Base-by-base conservation (phyloP, 2,888 invertebrate species). In the Hydriomena furcata region DNA sequence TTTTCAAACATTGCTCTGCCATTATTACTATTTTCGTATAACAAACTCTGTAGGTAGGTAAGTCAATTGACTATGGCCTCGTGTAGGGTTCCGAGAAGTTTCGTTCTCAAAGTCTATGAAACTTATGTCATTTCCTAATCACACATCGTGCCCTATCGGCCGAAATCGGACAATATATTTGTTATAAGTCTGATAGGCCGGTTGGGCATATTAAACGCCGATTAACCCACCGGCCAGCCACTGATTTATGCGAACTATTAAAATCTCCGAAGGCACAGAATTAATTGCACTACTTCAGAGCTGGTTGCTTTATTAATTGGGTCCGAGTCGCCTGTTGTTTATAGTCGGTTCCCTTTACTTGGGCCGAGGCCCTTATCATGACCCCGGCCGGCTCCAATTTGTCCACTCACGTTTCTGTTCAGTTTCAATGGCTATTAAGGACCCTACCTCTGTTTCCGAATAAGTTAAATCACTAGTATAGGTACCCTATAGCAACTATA, bases 221-320 rank as follows among this genome's bases (percentile, higher is more conserved):
- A 88, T 89, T 89, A 88, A 82, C 87, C 89, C 86, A 85, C 86
- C 84, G 88, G 83, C 79, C 76, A 71, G 68, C 66, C 70, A 69
- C 84, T 89, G 89, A 89, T 89, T 89, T 89, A 89, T 89, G 87
- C 69, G 79, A 88, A 89, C 89, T 89, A 90, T 90, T 90, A 90
- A 90, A 90, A 88, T 87, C 85, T 88, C 73, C 82, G 88, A 88
- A 89, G 86, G 89, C 88, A 79, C 80, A 84, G 81, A 89, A 90
- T 90, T 90, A 90, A 90, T 90, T 84, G 88, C 84, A 79, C 85
- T 82, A 88, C 87, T 87, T 85, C 81, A 83, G 82, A 82, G 82
- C 79, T 76, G 80, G 84, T 79, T 77, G 85, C 84, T 85, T 88
- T 87, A 89, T 89, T 89, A 89, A 89, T 89, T 86, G 88, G 87